Conservation (phyloP, 2,797 vertebrate species). For the Acanthis flammea region DNA sequence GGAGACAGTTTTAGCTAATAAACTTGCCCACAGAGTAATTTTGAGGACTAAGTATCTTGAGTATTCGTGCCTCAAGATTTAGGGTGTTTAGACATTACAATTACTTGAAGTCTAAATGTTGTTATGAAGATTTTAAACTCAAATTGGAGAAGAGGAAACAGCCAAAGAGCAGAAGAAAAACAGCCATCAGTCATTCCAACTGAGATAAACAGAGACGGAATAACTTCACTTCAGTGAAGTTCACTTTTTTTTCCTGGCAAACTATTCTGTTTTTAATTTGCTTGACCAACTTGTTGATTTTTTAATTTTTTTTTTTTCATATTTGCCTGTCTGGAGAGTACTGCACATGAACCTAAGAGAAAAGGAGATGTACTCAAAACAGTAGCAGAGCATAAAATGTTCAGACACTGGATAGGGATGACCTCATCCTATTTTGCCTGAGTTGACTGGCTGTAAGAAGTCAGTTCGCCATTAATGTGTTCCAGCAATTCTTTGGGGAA, state of each 20-base stretch:
- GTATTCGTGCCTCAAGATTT: constrained; percentile 8
- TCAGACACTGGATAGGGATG: constrained; percentile 6
- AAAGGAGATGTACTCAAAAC: constrained; percentile 19
- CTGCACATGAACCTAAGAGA: not conserved
- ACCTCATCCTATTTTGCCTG: constrained; percentile 19
- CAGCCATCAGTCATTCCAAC: constrained; percentile 24
- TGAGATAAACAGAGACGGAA: constrained; percentile 53
- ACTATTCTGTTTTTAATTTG: constrained; percentile 33
- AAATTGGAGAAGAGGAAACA: constrained; percentile 9
- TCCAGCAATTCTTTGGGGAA: not conserved
- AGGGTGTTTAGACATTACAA: constrained; percentile 28
- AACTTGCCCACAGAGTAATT: not conserved
- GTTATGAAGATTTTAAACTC: constrained; percentile 44
- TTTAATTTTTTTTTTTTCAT: not conserved
- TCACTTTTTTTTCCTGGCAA: constrained; percentile 6
- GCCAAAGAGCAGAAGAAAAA: constrained; percentile 51
- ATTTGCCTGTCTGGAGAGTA: not conserved
- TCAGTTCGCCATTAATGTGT: not conserved
- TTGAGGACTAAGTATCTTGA: not conserved
- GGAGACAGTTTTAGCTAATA: not conserved
- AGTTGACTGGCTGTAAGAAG: not conserved
- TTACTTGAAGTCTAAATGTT: constrained; percentile 20
- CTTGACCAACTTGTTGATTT: not conserved
- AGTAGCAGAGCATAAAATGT: constrained; percentile 49
- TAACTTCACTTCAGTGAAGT: not conserved